Base-by-base conservation (phyloP, 1,140 invertebrate genomes). In the Cardiocondyla obscurior region DNA sequence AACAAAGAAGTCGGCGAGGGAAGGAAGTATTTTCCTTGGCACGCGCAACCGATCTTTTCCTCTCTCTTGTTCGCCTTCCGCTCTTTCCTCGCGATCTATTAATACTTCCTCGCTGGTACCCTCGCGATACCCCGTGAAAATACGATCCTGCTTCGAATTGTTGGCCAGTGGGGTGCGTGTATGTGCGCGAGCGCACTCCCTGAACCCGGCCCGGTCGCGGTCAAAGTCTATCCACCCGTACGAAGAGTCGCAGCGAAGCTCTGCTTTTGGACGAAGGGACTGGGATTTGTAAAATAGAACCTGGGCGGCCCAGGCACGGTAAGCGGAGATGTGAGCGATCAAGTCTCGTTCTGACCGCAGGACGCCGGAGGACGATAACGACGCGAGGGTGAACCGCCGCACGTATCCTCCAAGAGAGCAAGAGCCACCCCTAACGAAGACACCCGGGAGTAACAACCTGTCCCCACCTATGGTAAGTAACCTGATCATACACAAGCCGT, bases 111-210 rank as follows among this genome's bases (percentile, higher is more conserved):
- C 51, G 53, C 4, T 49, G 53, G 69, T 49, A 53, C 76, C 82
- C 79, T 30, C 33, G 72, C 46, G 51, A 46, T 22, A 55, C 84
- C 60, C 83, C 39, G 58, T 49, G 67, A 88, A 88, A 88, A 89
- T 88, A 87, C 89, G 86, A 85, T 64, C 85, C 86, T 90, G 90
- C 55, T 30, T 49, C n/a, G 74, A 67, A 36, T 82, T 82, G 86
- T 86, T 86, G 87, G 90, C 91, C 89, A 90, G 91, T 91, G 87
- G 91, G 91, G 90, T 88, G 90, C 90, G 86, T 89, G 90, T 85
- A 86, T 39, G 58, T 36, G 58, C 58, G 33, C 33, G n/a, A n/a
- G 33, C 58, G 33, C 19, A 39, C 19, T 39, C 53, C 88, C 55
- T 53, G 84, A 83, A 87, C 83, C 85, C 90, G 82, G 42, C n/a